Base-by-base conservation (phyloP, 2,113 vertebrate genomes). In the Galemys pyrenaicus region DNA sequence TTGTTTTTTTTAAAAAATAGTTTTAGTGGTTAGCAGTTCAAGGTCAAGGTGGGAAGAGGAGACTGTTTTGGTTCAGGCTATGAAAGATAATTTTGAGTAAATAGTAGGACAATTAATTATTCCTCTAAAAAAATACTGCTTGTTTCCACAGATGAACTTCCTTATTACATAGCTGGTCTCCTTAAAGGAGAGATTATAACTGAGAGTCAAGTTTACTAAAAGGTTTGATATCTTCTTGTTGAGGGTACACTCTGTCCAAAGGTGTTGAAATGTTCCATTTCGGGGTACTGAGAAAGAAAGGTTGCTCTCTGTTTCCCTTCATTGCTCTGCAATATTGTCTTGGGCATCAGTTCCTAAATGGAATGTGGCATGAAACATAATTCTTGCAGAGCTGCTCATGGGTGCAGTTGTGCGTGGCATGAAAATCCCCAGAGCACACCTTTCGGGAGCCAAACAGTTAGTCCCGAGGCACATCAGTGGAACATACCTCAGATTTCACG, bases 291-390 rank as follows among this genome's bases (percentile, higher is more conserved):
- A 81, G 67, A 81, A 64, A 22, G 46, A 71, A 77, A 83, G 41
- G 7, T 1, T 82, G 54, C 85, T 35, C 20, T 56, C 44, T 51
- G 65, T 64, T 91, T 89, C 62, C 35, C 58, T 70, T 93, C 87
- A 75, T 7, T 74, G 91, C 89, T 95, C 41, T 62, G 60, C 65
- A 75, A 65, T 74, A 60, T 35, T 94, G 70, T 95, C 67, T 62
- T 83, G 67, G 83, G 74, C 87, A 94, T 70, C 30, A 67, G 91
- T 73, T 96, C 83, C 80, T 83, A 84, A 86, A 89, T 91, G 96
- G 94, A 96, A 80, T 89, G 89, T 89, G 89, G 74, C 89, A 62
- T n/a, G 94, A 65, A 92, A 94, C 89, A 89, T 71, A 94, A 97
- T 91, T 96, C 87, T 91, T 86, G 87, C 83, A 41, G 65, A 70